phyloP scores from a whole-genome alignment of 2,797 vertebrate species.

The Balearica regulorum region DNA sequence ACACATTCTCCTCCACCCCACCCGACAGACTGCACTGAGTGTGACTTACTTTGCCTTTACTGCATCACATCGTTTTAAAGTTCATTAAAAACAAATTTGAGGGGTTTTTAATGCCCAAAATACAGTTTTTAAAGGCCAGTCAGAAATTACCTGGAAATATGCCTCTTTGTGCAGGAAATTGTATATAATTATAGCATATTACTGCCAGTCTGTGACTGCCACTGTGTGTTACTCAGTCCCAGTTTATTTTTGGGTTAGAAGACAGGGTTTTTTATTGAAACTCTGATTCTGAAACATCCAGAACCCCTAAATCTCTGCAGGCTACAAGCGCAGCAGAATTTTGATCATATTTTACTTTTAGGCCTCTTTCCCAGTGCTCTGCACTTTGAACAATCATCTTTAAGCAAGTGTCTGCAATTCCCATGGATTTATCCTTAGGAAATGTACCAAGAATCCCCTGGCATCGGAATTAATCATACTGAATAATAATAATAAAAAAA shows the following conservation, averaged over 20 bases:
- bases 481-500: not conserved
- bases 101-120: not conserved
- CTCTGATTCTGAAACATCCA: constrained; percentile 10
- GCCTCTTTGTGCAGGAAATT: constrained; percentile 17
- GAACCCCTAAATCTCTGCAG: constrained; percentile 24
- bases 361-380: not conserved
- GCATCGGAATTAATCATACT: constrained; percentile 13
- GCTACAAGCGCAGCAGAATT: not conserved
- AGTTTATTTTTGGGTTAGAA: constrained; percentile 25
- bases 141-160: constrained; percentile 47
- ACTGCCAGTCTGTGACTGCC: constrained; percentile 27
- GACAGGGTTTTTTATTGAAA: not conserved
- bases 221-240: constrained; percentile 17
- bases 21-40: not conserved
- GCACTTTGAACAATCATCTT: constrained; percentile 37
- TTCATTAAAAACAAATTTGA: constrained; percentile 23
- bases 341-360: constrained; percentile 24
- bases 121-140: not conserved
- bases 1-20: not conserved
- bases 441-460: constrained; percentile 22
- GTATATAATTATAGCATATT: constrained; percentile 23
- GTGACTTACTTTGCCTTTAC: not conserved
- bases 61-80: not conserved
- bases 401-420: constrained; percentile 44
- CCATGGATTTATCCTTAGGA: constrained; percentile 31